Conservation (phyloP, 37 sponge, comb jelly and placozoan species). For the Ianthella basta region DNA sequence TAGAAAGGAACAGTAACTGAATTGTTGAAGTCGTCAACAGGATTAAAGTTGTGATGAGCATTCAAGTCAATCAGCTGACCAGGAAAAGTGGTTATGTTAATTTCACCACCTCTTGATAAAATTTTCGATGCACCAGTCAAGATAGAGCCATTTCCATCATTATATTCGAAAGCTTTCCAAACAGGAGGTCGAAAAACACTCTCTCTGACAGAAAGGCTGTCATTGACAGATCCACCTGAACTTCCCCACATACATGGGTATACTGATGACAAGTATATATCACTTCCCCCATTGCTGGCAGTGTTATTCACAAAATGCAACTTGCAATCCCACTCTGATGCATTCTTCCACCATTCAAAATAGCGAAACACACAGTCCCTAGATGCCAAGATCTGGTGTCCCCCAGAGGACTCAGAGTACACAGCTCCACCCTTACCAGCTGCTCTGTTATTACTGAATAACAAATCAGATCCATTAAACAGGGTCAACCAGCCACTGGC, state of each 20-base stretch:
- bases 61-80: neutral
- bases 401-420: neutral
- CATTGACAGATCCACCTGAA: too few species aligned
- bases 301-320: neutral
- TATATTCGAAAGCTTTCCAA: too few species aligned
- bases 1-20: neutral
- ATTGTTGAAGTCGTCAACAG: neutral
- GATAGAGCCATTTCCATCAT: too few species aligned
- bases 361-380: conserved; percentile 4
- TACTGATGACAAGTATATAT: neutral
- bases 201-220: too few species aligned
- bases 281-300: neutral
- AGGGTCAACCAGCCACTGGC: neutral
- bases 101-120: too few species aligned
- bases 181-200: too few species aligned
- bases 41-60: neutral
- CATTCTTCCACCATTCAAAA: neutral
- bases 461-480: neutral
- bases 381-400: neutral
- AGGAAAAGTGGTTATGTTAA: too few species aligned
- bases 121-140: too few species aligned
- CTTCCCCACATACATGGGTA: neutral
- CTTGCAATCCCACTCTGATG: neutral
- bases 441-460: neutral
- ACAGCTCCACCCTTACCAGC: neutral